phyloP scores from a whole-genome alignment of 2,888 invertebrate species.

The Torymus aiolomorphi region DNA sequence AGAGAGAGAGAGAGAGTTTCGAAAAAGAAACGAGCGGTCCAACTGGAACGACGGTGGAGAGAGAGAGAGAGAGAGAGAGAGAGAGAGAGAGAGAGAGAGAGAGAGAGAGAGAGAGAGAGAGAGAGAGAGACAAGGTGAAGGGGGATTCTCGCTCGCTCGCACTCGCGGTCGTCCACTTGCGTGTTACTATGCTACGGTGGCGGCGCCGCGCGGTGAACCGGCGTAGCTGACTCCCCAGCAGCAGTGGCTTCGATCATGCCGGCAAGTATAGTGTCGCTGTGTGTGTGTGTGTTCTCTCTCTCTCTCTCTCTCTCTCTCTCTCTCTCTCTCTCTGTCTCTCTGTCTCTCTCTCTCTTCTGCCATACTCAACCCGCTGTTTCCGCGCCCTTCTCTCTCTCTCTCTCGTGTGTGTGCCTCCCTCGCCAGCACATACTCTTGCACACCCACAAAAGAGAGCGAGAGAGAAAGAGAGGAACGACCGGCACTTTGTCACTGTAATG shows the following conservation, averaged over 20 bases:
- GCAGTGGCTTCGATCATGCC: conserved; percentile 57
- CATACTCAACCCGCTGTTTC: neutral
- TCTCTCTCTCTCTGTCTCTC: too few species aligned
- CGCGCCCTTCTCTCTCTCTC: conserved; percentile 7
- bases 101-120: conserved; percentile 57
- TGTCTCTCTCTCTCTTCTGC: too few species aligned
- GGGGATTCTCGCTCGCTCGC: conserved; percentile 66
- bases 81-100: conserved; percentile 64
- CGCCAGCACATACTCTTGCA: too few species aligned
- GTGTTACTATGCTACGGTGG: conserved; percentile 74
- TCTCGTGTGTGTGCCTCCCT: neutral
- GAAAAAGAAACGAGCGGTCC: conserved; percentile 66
- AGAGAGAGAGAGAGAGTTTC: too few species aligned
- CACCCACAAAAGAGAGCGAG: conserved; percentile 1
- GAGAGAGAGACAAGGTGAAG: conserved; percentile 76
- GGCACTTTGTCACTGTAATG: too few species aligned
- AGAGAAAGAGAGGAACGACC: neutral
- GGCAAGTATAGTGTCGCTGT: conserved; percentile 4
- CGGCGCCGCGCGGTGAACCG: conserved; percentile 60
- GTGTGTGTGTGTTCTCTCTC: too few species aligned
- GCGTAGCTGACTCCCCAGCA: conserved; percentile 43
- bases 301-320: neutral
- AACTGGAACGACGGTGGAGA: conserved; percentile 60
- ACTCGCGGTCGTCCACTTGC: conserved; percentile 56
- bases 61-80: conserved; percentile 12